phyloP scores from a whole-genome alignment of 2,888 invertebrate species.

The Synanthedon tipuliformis region DNA sequence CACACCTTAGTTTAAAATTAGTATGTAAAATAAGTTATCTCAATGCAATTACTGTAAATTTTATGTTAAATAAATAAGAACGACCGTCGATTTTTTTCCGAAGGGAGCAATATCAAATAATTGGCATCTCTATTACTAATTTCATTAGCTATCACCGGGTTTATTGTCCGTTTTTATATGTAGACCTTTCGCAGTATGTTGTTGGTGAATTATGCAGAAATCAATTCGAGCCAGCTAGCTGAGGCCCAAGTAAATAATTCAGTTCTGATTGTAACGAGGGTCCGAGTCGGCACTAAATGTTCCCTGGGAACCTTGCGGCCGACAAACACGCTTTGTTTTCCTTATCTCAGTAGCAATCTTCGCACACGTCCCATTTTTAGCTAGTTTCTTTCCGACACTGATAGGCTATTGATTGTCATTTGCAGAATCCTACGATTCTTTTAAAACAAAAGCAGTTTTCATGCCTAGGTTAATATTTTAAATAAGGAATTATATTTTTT shows the following conservation, averaged over 20 bases:
- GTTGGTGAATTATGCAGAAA: conserved; percentile 62
- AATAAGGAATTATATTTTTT: too few relatives aligned
- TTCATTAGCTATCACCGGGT: conserved; percentile 22
- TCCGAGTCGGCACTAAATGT: conserved; percentile 53
- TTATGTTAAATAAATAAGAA: background rate
- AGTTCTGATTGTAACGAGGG: conserved; percentile 61
- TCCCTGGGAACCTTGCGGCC: conserved; percentile 41
- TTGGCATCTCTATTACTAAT: background rate
- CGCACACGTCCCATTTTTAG: background rate
- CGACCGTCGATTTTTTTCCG: conserved; percentile 2
- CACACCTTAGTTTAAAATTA: too few relatives aligned
- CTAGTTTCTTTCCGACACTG: background rate
- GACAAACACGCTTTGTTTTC: conserved; percentile 29
- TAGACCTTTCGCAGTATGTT: conserved; percentile 32
- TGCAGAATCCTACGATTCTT: background rate
- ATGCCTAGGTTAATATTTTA: too few relatives aligned
- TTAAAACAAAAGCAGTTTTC: too few relatives aligned
- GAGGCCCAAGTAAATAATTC: conserved; percentile 58
- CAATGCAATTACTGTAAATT: too few relatives aligned
- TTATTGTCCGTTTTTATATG: conserved; percentile 39
- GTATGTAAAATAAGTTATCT: too few relatives aligned
- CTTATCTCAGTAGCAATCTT: conserved; percentile 13
- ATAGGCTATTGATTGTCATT: background rate
- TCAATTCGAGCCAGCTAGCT: conserved; percentile 55
- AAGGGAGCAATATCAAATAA: too few relatives aligned